These are phyloP conservation scores for Amblyraja radiata DNA, from an alignment of 2,797 vertebrate species.

Conservation along the genomic window DNA sequence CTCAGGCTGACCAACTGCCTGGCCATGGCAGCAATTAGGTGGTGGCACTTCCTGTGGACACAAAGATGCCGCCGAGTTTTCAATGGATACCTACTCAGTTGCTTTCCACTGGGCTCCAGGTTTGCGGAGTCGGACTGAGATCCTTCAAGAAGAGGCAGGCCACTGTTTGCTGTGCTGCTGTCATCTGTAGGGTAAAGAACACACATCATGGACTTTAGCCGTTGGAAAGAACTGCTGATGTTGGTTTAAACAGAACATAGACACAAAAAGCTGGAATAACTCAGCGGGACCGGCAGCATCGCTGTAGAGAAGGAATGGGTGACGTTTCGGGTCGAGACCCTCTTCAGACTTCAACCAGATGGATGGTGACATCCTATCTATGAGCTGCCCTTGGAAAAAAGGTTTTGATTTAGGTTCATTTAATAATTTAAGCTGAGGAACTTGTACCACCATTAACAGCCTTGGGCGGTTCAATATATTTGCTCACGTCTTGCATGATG, in stretches of 20 bases:
- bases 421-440: not conserved
- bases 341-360: not conserved
- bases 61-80: not conserved
- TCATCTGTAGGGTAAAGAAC: not conserved
- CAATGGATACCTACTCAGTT: constrained; percentile 2
- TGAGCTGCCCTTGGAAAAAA: not conserved
- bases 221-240: no score
- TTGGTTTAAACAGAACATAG: no score
- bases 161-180: not conserved
- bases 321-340: no score
- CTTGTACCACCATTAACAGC: not conserved
- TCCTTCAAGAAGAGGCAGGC: constrained; percentile 18
- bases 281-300: no score
- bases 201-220: not conserved
- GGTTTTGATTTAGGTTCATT: not conserved
- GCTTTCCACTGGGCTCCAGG: not conserved
- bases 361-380: not conserved
- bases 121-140: not conserved
- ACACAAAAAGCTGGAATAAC: no score
- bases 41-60: not conserved
- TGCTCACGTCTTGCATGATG: not conserved
- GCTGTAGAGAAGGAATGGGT: no score
- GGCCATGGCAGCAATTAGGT: not conserved
- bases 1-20: not conserved
- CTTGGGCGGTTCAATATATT: no score